phyloP scores from a whole-genome alignment of 35 echinoderm and acorn worm species.

The Hemicentrotus pulcherrimus region DNA sequence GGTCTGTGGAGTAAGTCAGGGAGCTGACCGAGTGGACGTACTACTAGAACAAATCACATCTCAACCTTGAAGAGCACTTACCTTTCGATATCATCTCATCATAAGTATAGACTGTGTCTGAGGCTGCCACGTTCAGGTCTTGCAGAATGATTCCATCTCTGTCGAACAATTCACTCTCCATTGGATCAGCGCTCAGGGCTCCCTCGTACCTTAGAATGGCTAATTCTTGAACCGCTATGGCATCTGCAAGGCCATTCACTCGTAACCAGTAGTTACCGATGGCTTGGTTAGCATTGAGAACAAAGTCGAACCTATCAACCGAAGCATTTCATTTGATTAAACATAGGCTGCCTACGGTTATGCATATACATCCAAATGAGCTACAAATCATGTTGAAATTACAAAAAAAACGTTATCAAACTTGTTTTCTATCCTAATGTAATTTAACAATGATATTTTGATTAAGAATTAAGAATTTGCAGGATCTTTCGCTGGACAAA shows the following conservation, averaged over 20 bases:
- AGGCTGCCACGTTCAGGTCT: constrained; percentile 63
- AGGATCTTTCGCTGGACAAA: too few relatives aligned
- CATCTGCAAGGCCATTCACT: constrained; percentile 69
- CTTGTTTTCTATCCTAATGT: too few relatives aligned
- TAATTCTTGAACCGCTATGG: constrained; percentile 60
- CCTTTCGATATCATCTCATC: constrained; percentile 62
- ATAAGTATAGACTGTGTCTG: constrained; percentile 60
- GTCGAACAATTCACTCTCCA: constrained; percentile 51
- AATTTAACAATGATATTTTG: too few relatives aligned
- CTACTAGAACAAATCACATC: too few relatives aligned
- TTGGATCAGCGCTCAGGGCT: constrained; percentile 59
- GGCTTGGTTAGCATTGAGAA: constrained; percentile 64
- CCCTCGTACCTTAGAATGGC: constrained; percentile 84
- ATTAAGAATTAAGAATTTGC: too few relatives aligned
- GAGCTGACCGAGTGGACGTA: too few relatives aligned
- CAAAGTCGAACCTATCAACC: constrained; percentile 58
- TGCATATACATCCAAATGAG: too few relatives aligned
- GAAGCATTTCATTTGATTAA: background rate
- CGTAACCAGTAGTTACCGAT: constrained; percentile 71
- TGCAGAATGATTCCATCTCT: constrained; percentile 68
- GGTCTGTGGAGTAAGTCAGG: too few relatives aligned
- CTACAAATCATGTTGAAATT: too few relatives aligned
- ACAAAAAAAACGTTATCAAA: too few relatives aligned
- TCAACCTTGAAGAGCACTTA: constrained; percentile 12
- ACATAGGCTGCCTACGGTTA: background rate